phyloP scores from a whole-genome alignment of 2,888 invertebrate genomes.

The Watsonalla cultraria region DNA sequence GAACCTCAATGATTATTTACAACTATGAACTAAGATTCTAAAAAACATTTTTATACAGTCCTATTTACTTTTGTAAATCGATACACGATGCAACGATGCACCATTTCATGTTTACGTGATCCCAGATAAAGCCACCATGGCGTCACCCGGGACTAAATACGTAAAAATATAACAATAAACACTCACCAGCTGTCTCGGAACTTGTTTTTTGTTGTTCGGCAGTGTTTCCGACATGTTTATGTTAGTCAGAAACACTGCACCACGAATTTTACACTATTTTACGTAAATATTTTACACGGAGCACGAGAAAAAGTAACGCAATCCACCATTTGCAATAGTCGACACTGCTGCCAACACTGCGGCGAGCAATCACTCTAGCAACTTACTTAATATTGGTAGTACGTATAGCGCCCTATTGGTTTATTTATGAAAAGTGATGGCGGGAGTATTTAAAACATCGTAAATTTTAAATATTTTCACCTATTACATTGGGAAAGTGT shows the following conservation, averaged over 20 bases:
- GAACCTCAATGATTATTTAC: slow-evolving; percentile 53
- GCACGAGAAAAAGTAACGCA: slow-evolving; percentile 78
- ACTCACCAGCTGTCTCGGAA: slow-evolving; percentile 82
- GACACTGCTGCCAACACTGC: slow-evolving; percentile 73
- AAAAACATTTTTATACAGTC: slow-evolving; percentile 37
- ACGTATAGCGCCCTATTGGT: slow-evolving; percentile 55
- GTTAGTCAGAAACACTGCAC: slow-evolving; percentile 76
- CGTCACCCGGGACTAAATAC: slow-evolving; percentile 80
- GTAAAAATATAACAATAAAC: slow-evolving; percentile 72
- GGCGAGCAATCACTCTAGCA: slow-evolving; percentile 62
- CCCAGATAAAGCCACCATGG: slow-evolving; percentile 81
- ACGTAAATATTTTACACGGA: slow-evolving; percentile 80
- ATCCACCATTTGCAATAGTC: slow-evolving; percentile 78
- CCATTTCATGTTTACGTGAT: slow-evolving; percentile 82
- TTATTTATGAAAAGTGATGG: slow-evolving; percentile 44
- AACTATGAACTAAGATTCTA: slow-evolving; percentile 30
- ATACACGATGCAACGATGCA: slow-evolving; percentile 79
- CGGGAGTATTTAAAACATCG: slow-evolving; percentile 59
- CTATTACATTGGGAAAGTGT: not conserved
- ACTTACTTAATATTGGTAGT: slow-evolving; percentile 56
- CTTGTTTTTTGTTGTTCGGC: slow-evolving; percentile 78
- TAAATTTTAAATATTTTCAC: slow-evolving; percentile 5
- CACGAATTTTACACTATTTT: slow-evolving; percentile 75
- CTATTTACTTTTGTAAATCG: slow-evolving; percentile 63
- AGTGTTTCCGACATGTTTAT: slow-evolving; percentile 80